Conservation (phyloP, 2,797 vertebrate genomes). For the Silurus lanzhouensis region DNA sequence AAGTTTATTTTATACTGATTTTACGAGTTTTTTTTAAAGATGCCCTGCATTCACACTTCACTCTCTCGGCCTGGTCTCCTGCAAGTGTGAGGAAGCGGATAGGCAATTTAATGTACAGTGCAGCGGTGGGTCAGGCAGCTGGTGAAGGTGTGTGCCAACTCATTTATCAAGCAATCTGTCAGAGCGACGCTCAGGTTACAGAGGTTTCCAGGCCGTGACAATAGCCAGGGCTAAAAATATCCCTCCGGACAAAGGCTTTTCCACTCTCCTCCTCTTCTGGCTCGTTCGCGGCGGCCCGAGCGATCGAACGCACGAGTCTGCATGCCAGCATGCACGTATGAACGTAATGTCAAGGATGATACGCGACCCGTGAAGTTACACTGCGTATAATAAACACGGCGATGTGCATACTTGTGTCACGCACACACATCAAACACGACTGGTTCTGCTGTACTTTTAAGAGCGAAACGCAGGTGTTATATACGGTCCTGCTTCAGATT, state of each 20-base stretch:
- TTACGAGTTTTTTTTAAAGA: not conserved
- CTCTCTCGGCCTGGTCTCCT: conserved; percentile 57
- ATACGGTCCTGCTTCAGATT: not conserved
- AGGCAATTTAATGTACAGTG: conserved; percentile 56
- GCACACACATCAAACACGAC: not conserved
- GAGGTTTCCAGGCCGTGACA: conserved; percentile 75
- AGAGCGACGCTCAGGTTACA: conserved; percentile 70
- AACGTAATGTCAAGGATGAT: conserved; percentile 8
- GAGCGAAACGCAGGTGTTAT: not conserved
- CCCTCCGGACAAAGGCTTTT: conserved; percentile 69
- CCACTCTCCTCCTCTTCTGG: conserved; percentile 55
- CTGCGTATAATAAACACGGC: not conserved
- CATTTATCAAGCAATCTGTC: conserved; percentile 66
- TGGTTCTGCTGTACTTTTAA: not conserved
- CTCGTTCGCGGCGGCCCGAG: not conserved
- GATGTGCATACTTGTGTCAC: not conserved
- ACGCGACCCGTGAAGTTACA: not conserved
- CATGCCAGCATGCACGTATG: conserved; percentile 10
- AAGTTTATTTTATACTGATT: not conserved
- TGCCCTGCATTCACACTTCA: not conserved
- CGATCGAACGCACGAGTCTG: not conserved
- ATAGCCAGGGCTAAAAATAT: conserved; percentile 76
- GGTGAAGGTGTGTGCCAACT: conserved; percentile 68
- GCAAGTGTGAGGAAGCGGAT: conserved; percentile 58
- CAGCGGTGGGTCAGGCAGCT: conserved; percentile 51